phyloP scores from a whole-genome alignment of 2,888 invertebrate species.

The Drosophila yooni region DNA sequence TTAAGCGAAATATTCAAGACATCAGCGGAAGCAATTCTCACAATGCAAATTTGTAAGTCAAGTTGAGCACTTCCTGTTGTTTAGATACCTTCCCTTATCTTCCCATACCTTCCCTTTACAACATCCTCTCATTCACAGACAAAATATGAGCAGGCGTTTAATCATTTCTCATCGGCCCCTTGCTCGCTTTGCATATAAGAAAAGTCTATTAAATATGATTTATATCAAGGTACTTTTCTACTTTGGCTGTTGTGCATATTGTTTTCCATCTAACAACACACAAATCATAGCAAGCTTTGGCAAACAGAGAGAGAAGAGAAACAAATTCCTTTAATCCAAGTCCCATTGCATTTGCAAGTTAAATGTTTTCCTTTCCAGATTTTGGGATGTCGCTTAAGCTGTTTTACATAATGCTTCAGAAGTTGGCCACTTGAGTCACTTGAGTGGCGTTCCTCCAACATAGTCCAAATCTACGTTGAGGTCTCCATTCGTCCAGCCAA shows the following conservation, averaged over 20 bases:
- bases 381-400: conserved; percentile 3
- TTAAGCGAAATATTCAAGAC: conserved; percentile 29
- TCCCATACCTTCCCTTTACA: neutral
- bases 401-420: conserved; percentile 3
- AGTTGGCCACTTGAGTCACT: neutral
- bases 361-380: conserved; percentile 8
- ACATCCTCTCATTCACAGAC: conserved; percentile 31
- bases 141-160: conserved; percentile 34
- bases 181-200: conserved; percentile 14
- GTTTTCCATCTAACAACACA: conserved; percentile 18
- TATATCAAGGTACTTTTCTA: conserved; percentile 26
- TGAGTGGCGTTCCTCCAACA: neutral
- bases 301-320: neutral
- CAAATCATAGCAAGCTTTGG: conserved; percentile 41
- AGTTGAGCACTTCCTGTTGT: conserved; percentile 48
- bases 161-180: conserved; percentile 27
- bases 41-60: conserved; percentile 65
- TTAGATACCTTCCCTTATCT: conserved; percentile 4
- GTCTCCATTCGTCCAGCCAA: conserved; percentile 19
- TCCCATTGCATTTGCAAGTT: conserved; percentile 3
- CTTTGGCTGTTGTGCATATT: conserved; percentile 26
- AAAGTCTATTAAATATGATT: conserved; percentile 50
- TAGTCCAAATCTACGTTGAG: neutral
- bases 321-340: conserved; percentile 13
- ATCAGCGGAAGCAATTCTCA: conserved; percentile 68